phyloP scores from a whole-genome alignment of 2,888 invertebrate species.

The Fissipunctia ypsillon region DNA sequence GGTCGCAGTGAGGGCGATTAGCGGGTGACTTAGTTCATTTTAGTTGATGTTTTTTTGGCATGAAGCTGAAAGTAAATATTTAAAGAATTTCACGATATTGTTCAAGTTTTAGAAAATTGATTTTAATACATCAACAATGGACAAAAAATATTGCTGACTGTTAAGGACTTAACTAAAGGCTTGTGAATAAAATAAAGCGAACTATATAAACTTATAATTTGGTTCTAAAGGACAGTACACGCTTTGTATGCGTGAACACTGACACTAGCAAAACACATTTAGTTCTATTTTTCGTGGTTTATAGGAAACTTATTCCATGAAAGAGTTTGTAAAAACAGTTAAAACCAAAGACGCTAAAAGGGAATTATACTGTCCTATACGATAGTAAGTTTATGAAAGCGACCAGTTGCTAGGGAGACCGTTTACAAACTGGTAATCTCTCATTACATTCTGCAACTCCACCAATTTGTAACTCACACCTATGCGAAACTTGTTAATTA shows the following conservation, averaged over 20 bases:
- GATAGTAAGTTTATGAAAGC: background rate
- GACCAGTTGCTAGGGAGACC: background rate
- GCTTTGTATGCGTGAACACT: too few relatives aligned
- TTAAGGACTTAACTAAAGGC: too few relatives aligned
- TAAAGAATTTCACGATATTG: background rate
- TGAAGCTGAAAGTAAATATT: background rate
- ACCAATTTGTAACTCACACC: slow-evolving; percentile 11
- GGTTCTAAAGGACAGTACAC: too few relatives aligned
- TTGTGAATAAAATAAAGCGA: too few relatives aligned
- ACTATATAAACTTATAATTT: too few relatives aligned
- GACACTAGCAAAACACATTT: background rate
- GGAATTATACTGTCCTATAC: too few relatives aligned
- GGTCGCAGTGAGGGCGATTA: background rate
- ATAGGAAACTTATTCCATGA: background rate
- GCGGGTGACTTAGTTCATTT: background rate
- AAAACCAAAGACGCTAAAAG: background rate
- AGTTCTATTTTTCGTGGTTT: background rate
- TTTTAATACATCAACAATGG: background rate
- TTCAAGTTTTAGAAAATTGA: background rate
- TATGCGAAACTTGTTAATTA: slow-evolving; percentile 18
- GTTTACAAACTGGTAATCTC: background rate
- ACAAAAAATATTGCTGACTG: too few relatives aligned
- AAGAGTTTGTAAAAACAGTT: background rate
- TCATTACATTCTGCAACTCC: background rate
- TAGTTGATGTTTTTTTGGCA: background rate